Conservation (phyloP, 2,888 invertebrate species). For the Phyto melanocephala region DNA sequence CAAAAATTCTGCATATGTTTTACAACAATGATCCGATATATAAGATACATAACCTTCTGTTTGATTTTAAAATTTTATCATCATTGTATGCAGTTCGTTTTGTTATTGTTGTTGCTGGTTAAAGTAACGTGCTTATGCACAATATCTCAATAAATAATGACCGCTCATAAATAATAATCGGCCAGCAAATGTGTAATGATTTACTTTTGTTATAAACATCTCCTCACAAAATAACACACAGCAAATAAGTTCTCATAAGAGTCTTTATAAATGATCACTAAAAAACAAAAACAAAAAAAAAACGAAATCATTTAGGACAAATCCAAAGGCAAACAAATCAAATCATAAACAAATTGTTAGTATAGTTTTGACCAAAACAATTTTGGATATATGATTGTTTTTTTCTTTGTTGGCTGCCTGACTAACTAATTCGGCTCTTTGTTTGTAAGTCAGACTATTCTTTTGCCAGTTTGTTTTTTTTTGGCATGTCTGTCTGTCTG, state of each 20-base stretch:
- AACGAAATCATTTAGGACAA: constrained; percentile 52
- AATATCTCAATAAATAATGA: constrained; percentile 77
- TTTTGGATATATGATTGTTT: constrained; percentile 41
- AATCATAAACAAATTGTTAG: constrained; percentile 64
- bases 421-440: not conserved
- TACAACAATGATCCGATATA: constrained; percentile 21
- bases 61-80: constrained; percentile 28
- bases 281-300: not conserved
- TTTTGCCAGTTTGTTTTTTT: not conserved
- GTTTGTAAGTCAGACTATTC: constrained; percentile 3
- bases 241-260: constrained; percentile 53
- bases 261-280: constrained; percentile 9
- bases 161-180: constrained; percentile 76
- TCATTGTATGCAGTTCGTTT: constrained; percentile 1
- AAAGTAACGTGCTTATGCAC: constrained; percentile 70
- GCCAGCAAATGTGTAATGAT: constrained; percentile 72
- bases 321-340: constrained; percentile 59
- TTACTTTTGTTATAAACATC: constrained; percentile 66
- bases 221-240: constrained; percentile 33
- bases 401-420: constrained; percentile 17
- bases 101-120: constrained; percentile 33
- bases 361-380: constrained; percentile 46
- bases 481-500: not conserved
- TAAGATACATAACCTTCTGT: constrained; percentile 50
- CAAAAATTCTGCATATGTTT: constrained; percentile 55